phyloP scores from a whole-genome alignment of 2,797 vertebrate species.

The Holocentrus rufus region DNA sequence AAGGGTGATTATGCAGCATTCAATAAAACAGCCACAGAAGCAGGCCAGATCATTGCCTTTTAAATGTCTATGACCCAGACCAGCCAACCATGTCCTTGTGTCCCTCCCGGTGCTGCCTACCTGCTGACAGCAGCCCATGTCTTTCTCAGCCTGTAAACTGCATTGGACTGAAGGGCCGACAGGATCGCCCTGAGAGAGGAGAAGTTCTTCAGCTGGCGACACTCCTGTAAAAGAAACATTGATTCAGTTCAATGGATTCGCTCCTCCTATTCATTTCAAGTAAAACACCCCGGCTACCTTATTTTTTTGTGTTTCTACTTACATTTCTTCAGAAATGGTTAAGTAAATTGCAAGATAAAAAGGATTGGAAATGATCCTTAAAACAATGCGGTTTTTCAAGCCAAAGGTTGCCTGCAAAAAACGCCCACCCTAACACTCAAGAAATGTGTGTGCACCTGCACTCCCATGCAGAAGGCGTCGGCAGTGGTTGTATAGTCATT shows the following conservation, averaged over 20 bases:
- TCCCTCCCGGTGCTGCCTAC: slow-evolving; percentile 44
- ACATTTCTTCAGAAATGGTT: not conserved
- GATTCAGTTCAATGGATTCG: slow-evolving; percentile 3
- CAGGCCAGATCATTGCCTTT: not conserved
- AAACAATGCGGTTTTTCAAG: too few species aligned
- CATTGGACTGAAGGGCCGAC: slow-evolving; percentile 87
- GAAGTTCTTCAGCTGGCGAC: slow-evolving; percentile 85
- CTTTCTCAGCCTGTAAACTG: slow-evolving; percentile 86
- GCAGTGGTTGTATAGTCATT: too few species aligned
- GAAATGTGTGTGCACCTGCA: too few species aligned
- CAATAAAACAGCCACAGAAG: not conserved
- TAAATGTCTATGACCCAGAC: not conserved
- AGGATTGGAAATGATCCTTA: too few species aligned
- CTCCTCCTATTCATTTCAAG: not conserved
- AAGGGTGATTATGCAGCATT: slow-evolving; percentile 23
- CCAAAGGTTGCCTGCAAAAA: too few species aligned
- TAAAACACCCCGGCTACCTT: not conserved
- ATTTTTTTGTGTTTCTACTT: not conserved
- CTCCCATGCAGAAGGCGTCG: too few species aligned
- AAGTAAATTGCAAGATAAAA: too few species aligned
- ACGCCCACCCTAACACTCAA: too few species aligned
- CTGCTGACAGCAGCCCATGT: slow-evolving; percentile 83
- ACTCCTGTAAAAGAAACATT: slow-evolving; percentile 74
- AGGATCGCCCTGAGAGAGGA: slow-evolving; percentile 87
- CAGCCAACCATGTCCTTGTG: not conserved